Conservation (phyloP, 2,797 vertebrate genomes). For the Hozukius guyotensis region DNA sequence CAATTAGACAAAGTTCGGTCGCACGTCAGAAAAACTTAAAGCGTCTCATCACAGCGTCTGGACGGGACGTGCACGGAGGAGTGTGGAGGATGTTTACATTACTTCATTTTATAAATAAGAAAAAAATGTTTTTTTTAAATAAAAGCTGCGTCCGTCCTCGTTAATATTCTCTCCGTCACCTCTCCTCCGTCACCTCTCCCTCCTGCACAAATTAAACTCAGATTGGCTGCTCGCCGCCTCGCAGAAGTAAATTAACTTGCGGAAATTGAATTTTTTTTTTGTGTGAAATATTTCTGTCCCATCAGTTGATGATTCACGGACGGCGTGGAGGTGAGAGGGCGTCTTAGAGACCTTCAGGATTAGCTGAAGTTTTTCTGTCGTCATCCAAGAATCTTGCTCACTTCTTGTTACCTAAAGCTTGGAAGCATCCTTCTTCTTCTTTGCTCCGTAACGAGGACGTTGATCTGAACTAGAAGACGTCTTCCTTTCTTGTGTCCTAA, state of each 20-base stretch:
- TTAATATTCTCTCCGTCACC: conserved; percentile 36
- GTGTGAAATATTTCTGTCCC: conserved; percentile 32
- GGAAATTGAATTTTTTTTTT: conserved; percentile 49
- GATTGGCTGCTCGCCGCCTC: conserved; percentile 13
- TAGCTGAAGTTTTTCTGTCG: not conserved
- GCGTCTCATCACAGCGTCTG: not conserved
- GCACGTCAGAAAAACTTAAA: not conserved
- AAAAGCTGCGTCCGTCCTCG: not conserved
- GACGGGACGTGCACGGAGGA: not conserved
- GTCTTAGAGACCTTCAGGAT: not conserved
- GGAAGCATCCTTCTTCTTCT: not conserved
- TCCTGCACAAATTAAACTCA: conserved; percentile 39
- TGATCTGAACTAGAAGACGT: not conserved
- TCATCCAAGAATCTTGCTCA: not conserved
- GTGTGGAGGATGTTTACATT: not conserved
- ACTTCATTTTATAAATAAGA: not conserved
- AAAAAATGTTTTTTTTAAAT: not conserved
- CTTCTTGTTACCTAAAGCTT: not conserved
- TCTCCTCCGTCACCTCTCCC: conserved; percentile 30
- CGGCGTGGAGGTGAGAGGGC: not conserved
- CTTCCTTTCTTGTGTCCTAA: not conserved
- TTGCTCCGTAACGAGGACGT: not conserved
- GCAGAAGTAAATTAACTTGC: conserved; percentile 39
- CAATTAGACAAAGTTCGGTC: not conserved
- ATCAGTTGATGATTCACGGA: conserved; percentile 16